Evolutionary conservation across 2,113 vertebrate species (phyloP), one percentile per base, ranked within the genome.

Genomic region (Numida meleagris): DNA sequence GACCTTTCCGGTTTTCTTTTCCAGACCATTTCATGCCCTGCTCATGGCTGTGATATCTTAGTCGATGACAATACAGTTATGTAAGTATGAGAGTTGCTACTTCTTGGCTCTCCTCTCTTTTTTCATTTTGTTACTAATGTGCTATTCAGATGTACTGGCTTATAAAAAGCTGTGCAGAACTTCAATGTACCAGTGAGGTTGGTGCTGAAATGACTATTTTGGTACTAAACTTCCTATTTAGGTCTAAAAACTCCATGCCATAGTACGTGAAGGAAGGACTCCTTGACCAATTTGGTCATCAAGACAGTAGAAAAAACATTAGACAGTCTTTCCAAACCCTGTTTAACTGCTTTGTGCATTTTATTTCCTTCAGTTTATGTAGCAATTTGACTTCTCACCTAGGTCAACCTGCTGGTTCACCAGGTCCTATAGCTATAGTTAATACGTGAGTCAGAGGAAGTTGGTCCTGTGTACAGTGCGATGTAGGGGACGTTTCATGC

Each of bases 51-150:
- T 98, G 99, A 99, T 98, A 99, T 99, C 98, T 98, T 99, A 98
- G 99, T 99, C 77, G 99, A 99, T 97, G 99, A 99, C 98, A 99
- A 99, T 98, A 99, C 99, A 97, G 99, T 99, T 98, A 99, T 99
- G 99, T 99, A 98, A 99, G 99, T 99, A 97, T 65, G 48, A 86
- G 40, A 61, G 62, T 87, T 46, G 86, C 50, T 95, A 45, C 91
- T 88, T 94, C 70, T 92, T 91, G 50, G 50, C 78, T 91, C 46
- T 92, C 43, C 58, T 68, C 29, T 94, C 25, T 88, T 88, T 42
- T 38, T 77, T 91, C 65, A 12, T 83, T 82, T 86, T 63, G 57
- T 78, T 86, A 63, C 24, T 87, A 3, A 3, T 8, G 13, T 48
- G 34, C 58, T 80, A 2, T 66, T 46, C 57, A 74, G 6, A 59